Evolutionary conservation across 2,797 vertebrate genomes (phyloP).

Genomic region (Gila robusta): DNA sequence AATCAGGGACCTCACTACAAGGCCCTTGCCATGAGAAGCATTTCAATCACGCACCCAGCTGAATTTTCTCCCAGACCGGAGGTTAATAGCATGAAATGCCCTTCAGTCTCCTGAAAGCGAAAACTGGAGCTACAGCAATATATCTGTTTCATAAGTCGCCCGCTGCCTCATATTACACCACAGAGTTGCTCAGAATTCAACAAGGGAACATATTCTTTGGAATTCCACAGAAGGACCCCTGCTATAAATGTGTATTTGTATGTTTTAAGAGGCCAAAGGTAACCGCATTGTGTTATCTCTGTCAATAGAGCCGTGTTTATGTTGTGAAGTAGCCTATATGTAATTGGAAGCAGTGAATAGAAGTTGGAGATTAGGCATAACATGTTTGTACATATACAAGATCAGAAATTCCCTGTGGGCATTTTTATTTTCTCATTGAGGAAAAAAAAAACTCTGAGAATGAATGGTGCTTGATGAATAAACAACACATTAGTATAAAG

Average conservation of each 20-base stretch:
- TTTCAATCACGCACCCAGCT: conserved; percentile 59
- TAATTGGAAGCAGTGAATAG: conserved; percentile 42
- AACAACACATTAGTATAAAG: background rate
- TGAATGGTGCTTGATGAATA: conserved; percentile 19
- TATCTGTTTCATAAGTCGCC: conserved; percentile 62
- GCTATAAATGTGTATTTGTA: conserved; percentile 46
- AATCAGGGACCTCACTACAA: conserved; percentile 46
- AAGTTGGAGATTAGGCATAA: conserved; percentile 20
- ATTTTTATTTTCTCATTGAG: conserved; percentile 12
- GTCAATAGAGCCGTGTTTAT: conserved; percentile 34
- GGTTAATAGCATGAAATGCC: conserved; percentile 68
- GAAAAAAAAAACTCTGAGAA: background rate
- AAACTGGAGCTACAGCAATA: conserved; percentile 53
- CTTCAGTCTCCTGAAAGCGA: conserved; percentile 59
- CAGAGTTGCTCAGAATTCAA: conserved; percentile 54
- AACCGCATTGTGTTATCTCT: conserved; percentile 33
- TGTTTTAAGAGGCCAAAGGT: conserved; percentile 37
- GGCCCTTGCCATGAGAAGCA: conserved; percentile 58
- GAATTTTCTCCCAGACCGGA: conserved; percentile 62
- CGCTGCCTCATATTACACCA: conserved; percentile 53
- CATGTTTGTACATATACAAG: conserved; percentile 42
- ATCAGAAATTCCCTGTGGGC: conserved; percentile 12
- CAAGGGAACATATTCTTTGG: conserved; percentile 37
- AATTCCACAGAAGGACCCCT: conserved; percentile 38
- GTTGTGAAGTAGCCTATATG: conserved; percentile 1